Evolutionary conservation across 2,797 vertebrate species (phyloP).

Genomic region (Alca torda): DNA sequence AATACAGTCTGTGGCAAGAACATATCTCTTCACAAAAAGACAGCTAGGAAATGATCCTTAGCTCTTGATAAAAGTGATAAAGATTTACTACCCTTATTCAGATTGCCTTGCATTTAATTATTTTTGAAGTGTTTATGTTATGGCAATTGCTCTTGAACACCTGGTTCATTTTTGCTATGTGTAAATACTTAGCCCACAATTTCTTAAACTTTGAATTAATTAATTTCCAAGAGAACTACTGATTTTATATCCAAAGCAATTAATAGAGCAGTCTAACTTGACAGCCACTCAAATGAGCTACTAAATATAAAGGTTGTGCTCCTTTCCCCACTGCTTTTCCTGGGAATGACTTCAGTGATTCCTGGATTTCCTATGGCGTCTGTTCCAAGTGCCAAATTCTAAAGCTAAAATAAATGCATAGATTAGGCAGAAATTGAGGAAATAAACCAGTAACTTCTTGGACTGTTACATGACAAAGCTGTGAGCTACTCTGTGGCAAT

Average conservation of each 20-base stretch:
- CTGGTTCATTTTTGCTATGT: constrained; percentile 16
- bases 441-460: background rate
- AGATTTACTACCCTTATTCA: background rate
- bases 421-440: background rate
- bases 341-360: background rate
- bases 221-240: background rate
- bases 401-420: background rate
- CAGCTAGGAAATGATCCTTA: background rate
- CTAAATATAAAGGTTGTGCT: background rate
- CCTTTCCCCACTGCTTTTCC: background rate
- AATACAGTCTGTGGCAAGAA: background rate
- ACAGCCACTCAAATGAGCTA: background rate
- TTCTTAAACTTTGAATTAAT: constrained; percentile 29
- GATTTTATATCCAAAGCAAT: background rate
- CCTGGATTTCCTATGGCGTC: background rate
- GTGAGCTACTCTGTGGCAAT: background rate
- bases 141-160: constrained; percentile 39
- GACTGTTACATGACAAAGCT: background rate
- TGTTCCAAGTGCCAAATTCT: background rate
- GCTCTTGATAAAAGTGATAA: background rate
- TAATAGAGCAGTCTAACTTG: background rate
- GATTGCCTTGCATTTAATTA: constrained; percentile 19
- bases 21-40: background rate
- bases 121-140: constrained; percentile 42
- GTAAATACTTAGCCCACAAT: constrained; percentile 10